These are phyloP conservation scores for Cacajao melanocephalus DNA, from an alignment of 2,797 vertebrate genomes.

Conservation along the genomic window DNA sequence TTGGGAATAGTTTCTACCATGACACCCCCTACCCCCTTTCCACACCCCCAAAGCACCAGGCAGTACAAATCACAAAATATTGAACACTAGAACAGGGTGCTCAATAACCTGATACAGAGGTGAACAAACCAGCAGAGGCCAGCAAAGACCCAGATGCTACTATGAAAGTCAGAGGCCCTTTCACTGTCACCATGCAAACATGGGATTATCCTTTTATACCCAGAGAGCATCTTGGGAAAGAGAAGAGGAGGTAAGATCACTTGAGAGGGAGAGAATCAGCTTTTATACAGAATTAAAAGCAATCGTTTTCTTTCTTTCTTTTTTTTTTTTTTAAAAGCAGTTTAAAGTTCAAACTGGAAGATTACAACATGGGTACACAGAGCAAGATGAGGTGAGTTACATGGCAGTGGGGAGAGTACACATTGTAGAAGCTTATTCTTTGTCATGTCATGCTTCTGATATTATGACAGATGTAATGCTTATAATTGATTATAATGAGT, in stretches of 20 bases:
- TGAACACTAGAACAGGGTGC: background rate
- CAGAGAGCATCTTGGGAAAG: background rate
- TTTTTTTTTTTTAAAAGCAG: background rate
- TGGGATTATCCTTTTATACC: background rate
- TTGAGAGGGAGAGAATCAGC: background rate
- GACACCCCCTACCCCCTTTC: too few relatives aligned
- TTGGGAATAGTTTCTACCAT: background rate
- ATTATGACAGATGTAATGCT: background rate
- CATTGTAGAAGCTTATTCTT: background rate
- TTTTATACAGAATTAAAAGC: background rate
- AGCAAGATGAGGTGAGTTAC: background rate
- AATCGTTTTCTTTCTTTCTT: background rate
- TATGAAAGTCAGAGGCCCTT: background rate
- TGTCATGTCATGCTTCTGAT: background rate
- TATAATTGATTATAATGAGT: background rate
- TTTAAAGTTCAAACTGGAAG: background rate
- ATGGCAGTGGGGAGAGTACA: background rate
- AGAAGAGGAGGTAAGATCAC: background rate
- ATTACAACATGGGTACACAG: background rate
- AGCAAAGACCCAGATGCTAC: background rate
- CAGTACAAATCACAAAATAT: background rate
- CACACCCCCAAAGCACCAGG: background rate
- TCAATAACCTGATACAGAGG: background rate
- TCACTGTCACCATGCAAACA: background rate
- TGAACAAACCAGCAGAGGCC: background rate